Evolutionary conservation across 2,797 vertebrate genomes (phyloP), one percentile per base, ranked within the genome.

Genomic region (Ciconia nigra): DNA sequence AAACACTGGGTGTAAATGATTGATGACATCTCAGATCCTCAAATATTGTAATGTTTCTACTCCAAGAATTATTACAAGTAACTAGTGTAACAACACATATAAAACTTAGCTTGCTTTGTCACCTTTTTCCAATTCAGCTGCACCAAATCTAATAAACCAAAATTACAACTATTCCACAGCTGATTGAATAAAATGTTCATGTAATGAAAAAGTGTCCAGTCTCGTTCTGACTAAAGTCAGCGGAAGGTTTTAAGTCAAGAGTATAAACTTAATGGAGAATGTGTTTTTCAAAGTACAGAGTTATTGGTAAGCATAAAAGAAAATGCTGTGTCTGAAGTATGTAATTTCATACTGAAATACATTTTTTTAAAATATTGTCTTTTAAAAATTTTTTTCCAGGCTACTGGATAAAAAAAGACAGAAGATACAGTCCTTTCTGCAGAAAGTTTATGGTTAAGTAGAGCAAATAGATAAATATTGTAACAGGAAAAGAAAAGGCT

Each of bases 61-160:
- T 65, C 58, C 6, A 72, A 83, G 44, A 87, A 37, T 59, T 89
- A 72, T 71, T 88, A 57, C 44, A 81, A 86, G 29, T 83, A 89
- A 58, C 54, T 71, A 41, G 19, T n/a, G 6, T 37, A 93, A 83
- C 72, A 94, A 44, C 15, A 63, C n/a, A 62, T 33, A 47, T 42
- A 87, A 93, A 95, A 81, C 65, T 69, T 76, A 91, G 52, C 74
- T 91, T 91, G 29, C 21, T 86, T 89, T 89, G 37, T 78, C 49
- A 83, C 57, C 10, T 22, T 87, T 86, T 89, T 92, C 57, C 46
- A 85, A 51, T 66, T 93, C 46, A 90, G 31, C 29, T 83, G 44
- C 49, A 72, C 41, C 18, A 86, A 89, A 94, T 72, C 37, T 76
- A 90, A 93, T 89, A 91, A 91, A 91, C 6, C 11, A 90, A 94